phyloP scores from a whole-genome alignment of 2,797 vertebrate species.

The Pempheris klunzingeri region DNA sequence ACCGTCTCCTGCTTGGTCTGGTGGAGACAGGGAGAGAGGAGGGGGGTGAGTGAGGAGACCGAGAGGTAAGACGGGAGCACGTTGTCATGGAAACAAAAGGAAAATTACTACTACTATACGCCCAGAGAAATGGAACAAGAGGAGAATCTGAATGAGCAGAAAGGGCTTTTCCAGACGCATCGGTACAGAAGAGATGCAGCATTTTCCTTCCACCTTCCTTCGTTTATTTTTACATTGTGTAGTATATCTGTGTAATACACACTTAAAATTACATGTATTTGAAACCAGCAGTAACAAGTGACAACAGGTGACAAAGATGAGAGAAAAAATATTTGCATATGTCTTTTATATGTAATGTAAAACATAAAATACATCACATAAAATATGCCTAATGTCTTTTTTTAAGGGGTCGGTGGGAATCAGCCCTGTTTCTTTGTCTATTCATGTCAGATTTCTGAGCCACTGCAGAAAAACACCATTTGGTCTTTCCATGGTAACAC shows the following conservation, averaged over 20 bases:
- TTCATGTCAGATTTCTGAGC: not conserved
- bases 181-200: not conserved
- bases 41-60: not conserved
- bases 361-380: no score
- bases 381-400: no score
- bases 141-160: constrained; percentile 57
- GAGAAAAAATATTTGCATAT: not conserved
- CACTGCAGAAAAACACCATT: not conserved
- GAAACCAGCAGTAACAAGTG: not conserved
- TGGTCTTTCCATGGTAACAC: constrained; percentile 1
- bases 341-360: no score
- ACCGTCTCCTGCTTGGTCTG: constrained; percentile 91
- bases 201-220: not conserved
- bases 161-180: constrained; percentile 53
- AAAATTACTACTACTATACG: constrained; percentile 49
- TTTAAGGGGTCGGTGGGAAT: no score
- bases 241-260: not conserved
- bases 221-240: not conserved
- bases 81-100: constrained; percentile 79
- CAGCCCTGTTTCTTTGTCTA: not conserved
- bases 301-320: no score
- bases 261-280: no score
- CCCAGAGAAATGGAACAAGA: constrained; percentile 34
- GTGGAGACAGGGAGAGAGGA: constrained; percentile 52
- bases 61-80: constrained; percentile 38